Evolutionary conservation across 2,888 invertebrate genomes (phyloP).

Genomic region (Polymixis lichenea): DNA sequence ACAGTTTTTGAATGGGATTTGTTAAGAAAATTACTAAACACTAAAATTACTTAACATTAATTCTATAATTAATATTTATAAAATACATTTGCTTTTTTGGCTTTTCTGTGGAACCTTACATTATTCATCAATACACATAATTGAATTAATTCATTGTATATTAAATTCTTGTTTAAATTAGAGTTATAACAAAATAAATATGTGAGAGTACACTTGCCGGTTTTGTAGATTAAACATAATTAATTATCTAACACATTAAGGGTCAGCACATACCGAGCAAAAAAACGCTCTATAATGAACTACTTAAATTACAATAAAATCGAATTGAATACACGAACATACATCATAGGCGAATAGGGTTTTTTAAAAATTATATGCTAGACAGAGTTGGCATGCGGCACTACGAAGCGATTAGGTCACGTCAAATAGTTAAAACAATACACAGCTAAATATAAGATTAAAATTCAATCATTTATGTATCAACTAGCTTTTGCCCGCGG

Average conservation of each 20-base stretch:
- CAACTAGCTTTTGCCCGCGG: no score
- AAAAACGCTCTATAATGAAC: background rate
- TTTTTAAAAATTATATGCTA: no score
- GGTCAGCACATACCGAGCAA: background rate
- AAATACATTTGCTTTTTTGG: background rate
- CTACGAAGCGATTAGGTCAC: no score
- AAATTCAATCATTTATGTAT: background rate
- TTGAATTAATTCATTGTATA: background rate
- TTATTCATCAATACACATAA: constrained; percentile 4
- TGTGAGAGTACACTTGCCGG: background rate
- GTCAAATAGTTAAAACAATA: no score
- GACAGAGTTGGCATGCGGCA: no score
- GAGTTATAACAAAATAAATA: constrained; percentile 10
- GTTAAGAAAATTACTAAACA: background rate
- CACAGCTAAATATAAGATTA: background rate
- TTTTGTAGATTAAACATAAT: background rate
- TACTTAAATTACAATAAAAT: no score
- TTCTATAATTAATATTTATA: background rate
- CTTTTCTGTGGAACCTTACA: background rate
- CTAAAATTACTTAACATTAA: background rate
- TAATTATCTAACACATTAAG: background rate
- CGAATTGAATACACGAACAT: no score
- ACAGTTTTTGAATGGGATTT: background rate
- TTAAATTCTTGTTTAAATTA: constrained; percentile 2
- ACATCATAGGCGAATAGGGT: no score